These are phyloP conservation scores for Rhinichthys osculus DNA, from an alignment of 2,797 vertebrate species.

Conservation along the genomic window DNA sequence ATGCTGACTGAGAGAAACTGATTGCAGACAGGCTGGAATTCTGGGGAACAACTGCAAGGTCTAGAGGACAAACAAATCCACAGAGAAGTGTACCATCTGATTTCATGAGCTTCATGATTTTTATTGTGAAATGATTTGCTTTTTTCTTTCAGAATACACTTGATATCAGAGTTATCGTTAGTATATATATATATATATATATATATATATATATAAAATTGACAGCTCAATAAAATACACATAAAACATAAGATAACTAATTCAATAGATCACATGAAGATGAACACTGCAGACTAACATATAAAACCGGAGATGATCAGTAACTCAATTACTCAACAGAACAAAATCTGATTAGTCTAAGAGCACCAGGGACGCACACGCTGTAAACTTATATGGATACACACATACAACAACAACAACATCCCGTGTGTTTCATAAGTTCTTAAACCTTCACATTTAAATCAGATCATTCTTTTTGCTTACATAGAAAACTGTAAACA, in stretches of 20 bases:
- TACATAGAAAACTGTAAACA: constrained; percentile 16
- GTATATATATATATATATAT: not conserved
- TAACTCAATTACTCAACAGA: constrained; percentile 19
- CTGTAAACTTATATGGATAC: not conserved
- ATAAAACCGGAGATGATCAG: constrained; percentile 32
- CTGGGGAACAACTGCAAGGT: constrained; percentile 4
- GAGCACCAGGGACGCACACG: not conserved
- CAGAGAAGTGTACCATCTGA: not conserved
- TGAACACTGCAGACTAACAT: constrained; percentile 10
- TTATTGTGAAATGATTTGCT: not conserved
- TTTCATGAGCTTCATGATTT: not conserved
- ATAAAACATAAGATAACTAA: not conserved
- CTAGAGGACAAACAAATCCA: not conserved
- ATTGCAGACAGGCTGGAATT: constrained; percentile 29
- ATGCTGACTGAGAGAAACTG: constrained; percentile 32
- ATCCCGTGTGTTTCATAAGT: not conserved
- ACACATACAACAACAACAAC: not conserved
- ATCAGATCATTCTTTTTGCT: constrained; percentile 5
- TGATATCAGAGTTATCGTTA: not conserved
- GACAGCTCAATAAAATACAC: not conserved
- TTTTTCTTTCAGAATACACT: not conserved
- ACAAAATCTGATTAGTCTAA: constrained; percentile 26
- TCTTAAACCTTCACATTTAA: not conserved
- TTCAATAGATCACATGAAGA: not conserved
- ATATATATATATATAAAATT: not conserved